These are phyloP conservation scores for Heliopora coerulea DNA, from an alignment of 92 coral and sea anemone genomes.

Conservation along the genomic window DNA sequence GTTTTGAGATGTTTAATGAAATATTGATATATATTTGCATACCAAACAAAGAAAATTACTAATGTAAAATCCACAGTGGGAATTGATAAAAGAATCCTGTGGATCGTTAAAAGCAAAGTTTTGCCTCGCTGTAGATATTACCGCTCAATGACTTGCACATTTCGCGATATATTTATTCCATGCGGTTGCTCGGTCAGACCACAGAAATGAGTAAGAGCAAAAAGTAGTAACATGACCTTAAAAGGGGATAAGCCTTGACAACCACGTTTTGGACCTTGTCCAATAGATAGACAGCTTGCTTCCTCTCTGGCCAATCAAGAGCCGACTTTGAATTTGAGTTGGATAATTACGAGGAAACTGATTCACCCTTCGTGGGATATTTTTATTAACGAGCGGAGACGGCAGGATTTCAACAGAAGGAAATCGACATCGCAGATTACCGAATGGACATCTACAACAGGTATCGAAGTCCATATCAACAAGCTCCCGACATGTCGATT, in stretches of 20 bases:
- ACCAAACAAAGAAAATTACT: constrained; percentile 33
- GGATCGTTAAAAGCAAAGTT: too few relatives aligned
- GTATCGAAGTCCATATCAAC: constrained; percentile 61
- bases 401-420: constrained; percentile 18
- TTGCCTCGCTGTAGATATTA: too few relatives aligned
- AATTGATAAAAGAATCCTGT: not conserved
- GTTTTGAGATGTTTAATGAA: constrained; percentile 23
- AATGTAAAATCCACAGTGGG: constrained; percentile 7
- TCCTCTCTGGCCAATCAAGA: constrained; percentile 73
- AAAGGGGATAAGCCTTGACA: constrained; percentile 76
- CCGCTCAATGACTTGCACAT: not conserved
- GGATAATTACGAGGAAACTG: constrained; percentile 93
- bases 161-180: constrained; percentile 2
- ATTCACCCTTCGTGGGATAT: constrained; percentile 79
- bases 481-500: constrained; percentile 78
- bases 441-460: constrained; percentile 58
- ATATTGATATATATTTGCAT: constrained; percentile 39
- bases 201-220: constrained; percentile 90
- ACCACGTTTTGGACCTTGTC: constrained; percentile 89
- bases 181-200: constrained; percentile 71
- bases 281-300: constrained; percentile 75
- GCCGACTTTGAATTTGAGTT: constrained; percentile 65
- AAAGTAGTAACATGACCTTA: constrained; percentile 99
- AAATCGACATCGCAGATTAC: constrained; percentile 2
- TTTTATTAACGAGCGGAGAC: constrained; percentile 53